Percentiles rank a stretch among this genome's conserved stretches.
phyloP scores from a whole-genome alignment of 2,113 vertebrate species.

The Callochromis pleurospilus region DNA sequence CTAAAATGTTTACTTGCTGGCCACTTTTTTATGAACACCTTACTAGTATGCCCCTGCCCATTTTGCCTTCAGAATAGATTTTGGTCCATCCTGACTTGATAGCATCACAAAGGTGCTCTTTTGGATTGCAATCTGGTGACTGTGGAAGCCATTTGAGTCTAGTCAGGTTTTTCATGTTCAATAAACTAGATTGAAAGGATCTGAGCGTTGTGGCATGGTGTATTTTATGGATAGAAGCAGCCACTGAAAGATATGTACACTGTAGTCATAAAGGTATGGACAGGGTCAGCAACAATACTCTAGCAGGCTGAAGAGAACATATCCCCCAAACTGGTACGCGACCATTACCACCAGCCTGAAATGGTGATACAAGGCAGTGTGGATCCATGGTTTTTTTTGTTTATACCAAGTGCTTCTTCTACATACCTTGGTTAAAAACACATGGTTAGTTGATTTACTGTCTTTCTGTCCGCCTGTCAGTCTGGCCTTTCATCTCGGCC shows the following conservation, averaged over 20 bases:
- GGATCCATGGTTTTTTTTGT: not conserved
- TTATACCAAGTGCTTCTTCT: not conserved
- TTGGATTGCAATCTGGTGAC: not conserved
- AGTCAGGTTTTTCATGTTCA: not conserved
- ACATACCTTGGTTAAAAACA: not conserved
- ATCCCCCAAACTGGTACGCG: not conserved
- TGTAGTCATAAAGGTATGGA: not conserved
- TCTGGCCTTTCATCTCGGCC: not conserved
- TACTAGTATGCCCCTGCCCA: not conserved
- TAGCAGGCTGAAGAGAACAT: not conserved
- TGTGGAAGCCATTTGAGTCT: not conserved
- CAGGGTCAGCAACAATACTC: not conserved
- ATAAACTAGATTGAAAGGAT: not conserved
- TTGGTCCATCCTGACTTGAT: not conserved
- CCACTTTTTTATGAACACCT: not conserved
- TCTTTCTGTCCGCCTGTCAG: not conserved
- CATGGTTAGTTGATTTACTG: not conserved
- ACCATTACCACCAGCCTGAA: not conserved
- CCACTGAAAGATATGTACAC: not conserved
- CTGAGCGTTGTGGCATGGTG: not conserved
- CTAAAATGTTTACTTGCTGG: not conserved
- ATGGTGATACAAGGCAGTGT: not conserved
- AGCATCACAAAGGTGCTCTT: not conserved
- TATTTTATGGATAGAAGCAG: not conserved
- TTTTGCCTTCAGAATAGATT: not conserved